phyloP scores from a whole-genome alignment of 2,888 invertebrate species.

The Caenorhabditis auriculariae region DNA sequence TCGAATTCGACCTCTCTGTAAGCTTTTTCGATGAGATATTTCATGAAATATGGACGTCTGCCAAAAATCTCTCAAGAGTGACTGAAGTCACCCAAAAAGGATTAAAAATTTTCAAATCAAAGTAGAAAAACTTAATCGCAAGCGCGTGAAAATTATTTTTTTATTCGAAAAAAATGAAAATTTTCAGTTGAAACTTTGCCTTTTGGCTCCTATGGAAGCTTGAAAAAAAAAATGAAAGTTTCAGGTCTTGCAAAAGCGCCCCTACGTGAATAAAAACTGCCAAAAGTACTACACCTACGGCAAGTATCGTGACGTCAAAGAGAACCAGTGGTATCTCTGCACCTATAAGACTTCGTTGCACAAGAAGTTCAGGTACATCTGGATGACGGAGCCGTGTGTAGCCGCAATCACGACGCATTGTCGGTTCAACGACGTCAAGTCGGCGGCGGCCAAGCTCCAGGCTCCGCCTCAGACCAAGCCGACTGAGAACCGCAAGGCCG shows the following conservation, averaged over 20 bases:
- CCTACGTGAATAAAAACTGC: slow-evolving; percentile 52
- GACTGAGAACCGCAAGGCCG: no score
- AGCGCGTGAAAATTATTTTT: no score
- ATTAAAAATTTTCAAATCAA: no score
- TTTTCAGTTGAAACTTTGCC: neutral
- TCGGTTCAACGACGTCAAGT: slow-evolving; percentile 61
- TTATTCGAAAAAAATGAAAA: no score
- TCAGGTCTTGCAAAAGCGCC: slow-evolving; percentile 56
- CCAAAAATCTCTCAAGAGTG: no score
- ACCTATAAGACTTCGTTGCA: neutral
- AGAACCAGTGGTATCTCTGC: slow-evolving; percentile 43
- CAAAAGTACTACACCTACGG: slow-evolving; percentile 59
- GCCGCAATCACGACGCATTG: slow-evolving; percentile 59
- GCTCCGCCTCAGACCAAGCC: no score
- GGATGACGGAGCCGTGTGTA: slow-evolving; percentile 58
- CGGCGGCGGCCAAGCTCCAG: no score
- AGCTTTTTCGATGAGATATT: no score
- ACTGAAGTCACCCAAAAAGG: no score
- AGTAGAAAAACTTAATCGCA: neutral
- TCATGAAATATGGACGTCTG: no score
- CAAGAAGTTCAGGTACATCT: slow-evolving; percentile 41
- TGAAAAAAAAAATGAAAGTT: neutral
- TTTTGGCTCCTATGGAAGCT: no score
- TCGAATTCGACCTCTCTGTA: slow-evolving; percentile 55
- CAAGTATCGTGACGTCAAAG: slow-evolving; percentile 42